A percentile compares a stretch with the other conserved stretches of the same genome.
These are phyloP conservation scores for Coremacera marginata DNA, from an alignment of 2,888 invertebrate species.

Conservation along the genomic window DNA sequence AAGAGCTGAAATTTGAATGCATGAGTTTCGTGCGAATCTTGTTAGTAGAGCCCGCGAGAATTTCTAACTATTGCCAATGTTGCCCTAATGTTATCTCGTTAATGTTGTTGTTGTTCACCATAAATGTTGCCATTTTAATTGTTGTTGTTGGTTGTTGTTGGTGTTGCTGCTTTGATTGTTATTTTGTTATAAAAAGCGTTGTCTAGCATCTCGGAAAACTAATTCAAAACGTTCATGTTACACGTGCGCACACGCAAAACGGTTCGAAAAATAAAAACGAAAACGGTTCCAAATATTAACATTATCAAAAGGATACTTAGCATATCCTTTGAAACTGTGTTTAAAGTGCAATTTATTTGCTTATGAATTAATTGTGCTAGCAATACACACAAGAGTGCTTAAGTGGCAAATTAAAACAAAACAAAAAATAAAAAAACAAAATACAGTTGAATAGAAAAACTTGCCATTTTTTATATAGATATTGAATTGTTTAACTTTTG, in stretches of 20 bases:
- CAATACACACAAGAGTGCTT: not conserved
- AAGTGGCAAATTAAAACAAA: not conserved
- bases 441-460: not conserved
- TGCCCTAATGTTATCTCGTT: slow-evolving; percentile 19
- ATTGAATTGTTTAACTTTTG: not conserved
- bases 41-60: slow-evolving; percentile 31
- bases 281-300: no score
- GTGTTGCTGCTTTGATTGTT: slow-evolving; percentile 37
- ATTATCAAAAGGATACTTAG: not conserved
- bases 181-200: slow-evolving; percentile 62
- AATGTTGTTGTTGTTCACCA: slow-evolving; percentile 25
- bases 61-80: slow-evolving; percentile 23
- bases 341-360: not conserved
- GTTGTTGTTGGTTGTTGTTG: slow-evolving; percentile 33
- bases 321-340: not conserved
- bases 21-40: slow-evolving; percentile 2
- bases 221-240: slow-evolving; percentile 63
- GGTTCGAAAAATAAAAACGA: not conserved
- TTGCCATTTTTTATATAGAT: not conserved
- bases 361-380: not conserved
- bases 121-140: slow-evolving; percentile 5
- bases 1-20: not conserved
- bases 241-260: slow-evolving; percentile 54
- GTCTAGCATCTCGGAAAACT: slow-evolving; percentile 61
- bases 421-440: no score